These are phyloP conservation scores for Lineus longissimus DNA, from an alignment of 1,140 invertebrate species.

Conservation along the genomic window DNA sequence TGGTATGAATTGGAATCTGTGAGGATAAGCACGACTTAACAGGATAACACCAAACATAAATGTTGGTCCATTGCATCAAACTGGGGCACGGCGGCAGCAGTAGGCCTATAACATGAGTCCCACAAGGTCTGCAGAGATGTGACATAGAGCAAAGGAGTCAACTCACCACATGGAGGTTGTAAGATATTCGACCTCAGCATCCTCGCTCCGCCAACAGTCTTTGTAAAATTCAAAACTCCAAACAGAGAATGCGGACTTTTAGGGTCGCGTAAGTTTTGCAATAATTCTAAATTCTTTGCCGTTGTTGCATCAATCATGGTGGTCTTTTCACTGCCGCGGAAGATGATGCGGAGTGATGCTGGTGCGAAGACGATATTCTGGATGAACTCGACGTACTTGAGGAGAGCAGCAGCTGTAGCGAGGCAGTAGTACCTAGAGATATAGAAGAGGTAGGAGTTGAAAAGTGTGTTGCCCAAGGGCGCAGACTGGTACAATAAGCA, in stretches of 20 bases:
- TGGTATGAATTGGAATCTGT: too few species aligned
- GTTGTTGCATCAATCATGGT: constrained; percentile 68
- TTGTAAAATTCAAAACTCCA: constrained; percentile 73
- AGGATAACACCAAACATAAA: too few species aligned
- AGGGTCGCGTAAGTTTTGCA: constrained; percentile 58
- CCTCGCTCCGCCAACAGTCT: constrained; percentile 72
- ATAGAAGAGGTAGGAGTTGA: not conserved
- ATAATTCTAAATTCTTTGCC: constrained; percentile 67
- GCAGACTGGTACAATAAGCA: not conserved
- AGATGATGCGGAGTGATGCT: constrained; percentile 75
- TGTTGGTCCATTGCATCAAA: too few species aligned
- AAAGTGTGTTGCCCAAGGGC: not conserved
- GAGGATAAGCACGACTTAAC: too few species aligned
- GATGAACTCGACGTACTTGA: constrained; percentile 78
- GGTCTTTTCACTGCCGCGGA: constrained; percentile 76
- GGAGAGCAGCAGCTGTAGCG: constrained; percentile 71
- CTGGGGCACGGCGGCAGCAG: too few species aligned
- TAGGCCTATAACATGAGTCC: too few species aligned
- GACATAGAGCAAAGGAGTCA: too few species aligned
- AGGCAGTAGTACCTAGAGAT: constrained; percentile 72
- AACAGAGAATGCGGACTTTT: constrained; percentile 60
- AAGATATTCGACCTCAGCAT: constrained; percentile 74
- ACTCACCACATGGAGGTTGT: constrained; percentile 64
- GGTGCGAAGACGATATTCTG: constrained; percentile 73
- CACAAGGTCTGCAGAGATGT: too few species aligned